Evolutionary conservation across 2,888 invertebrate species (phyloP), one percentile per base, ranked within the genome.

Genomic region (Rotaria sp.): DNA sequence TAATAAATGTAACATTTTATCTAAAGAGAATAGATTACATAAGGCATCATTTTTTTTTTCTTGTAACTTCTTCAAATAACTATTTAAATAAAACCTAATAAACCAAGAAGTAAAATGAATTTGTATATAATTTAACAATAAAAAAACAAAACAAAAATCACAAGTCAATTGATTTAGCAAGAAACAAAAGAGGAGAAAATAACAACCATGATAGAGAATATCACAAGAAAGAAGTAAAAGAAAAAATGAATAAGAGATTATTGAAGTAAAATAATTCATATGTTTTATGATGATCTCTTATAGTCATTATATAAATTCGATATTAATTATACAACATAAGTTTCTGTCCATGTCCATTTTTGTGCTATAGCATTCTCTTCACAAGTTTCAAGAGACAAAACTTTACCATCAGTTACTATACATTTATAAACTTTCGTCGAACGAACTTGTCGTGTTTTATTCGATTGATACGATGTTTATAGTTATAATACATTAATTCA

Each of bases 341-440:
- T 93, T 90, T 94, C 93, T 90, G 94, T 94, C 90, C 96, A 95
- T 86, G 93, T 93, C 96, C 96, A 96, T 90, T 96, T 94, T 90
- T 96, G 96, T 92, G 94, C 95, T 45, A 94, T 94, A 90, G 96
- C 95, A 89, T 94, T 94, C 59, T 93, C 92, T 91, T 96, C 95
- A 91, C 96, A 97, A 1, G 94, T 94, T 90, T 94, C 94, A 67
- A 96, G 92, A 35, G 94, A 94, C 2, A 96, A 91, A 87, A 94
- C 94, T 50, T 94, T 85, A 3, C 87, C 86, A 4, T 89, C 88
- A 7, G 88, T 88, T 84, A 89, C 89, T 11, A 89, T 88, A 88
- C 90, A 90, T 84, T 89, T 89, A 80, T 89, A 87, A 80, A 88
- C 87, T 45, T 88, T 88, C 24, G 85, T 88, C 85, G 90, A 88